Evolutionary conservation across 1,140 invertebrate genomes (phyloP), one percentile per base, ranked within the genome.

Genomic region (Eufriesea mexicana): DNA sequence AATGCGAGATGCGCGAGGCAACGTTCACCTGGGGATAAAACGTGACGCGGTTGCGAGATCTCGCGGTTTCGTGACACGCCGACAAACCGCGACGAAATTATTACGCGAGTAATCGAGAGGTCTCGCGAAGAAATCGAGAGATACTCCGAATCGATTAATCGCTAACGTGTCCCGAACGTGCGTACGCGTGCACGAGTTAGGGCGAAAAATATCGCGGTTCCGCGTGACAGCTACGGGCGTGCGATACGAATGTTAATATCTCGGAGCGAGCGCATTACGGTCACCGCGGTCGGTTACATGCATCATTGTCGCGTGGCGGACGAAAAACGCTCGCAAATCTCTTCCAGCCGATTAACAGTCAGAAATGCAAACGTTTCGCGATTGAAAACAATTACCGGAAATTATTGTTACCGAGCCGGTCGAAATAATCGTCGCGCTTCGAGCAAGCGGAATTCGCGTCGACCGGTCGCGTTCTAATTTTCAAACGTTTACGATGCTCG

Each of bases 11-110:
- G 74, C 80, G 79, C 74, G 83, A 73, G 62, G 79, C 85, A 81
- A 23, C 57, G 70, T 78, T 83, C 79, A 45, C 54, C 59, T 55
- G 64, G 67, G 73, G 84, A 87, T 87, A 84, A 87, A 89, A 83
- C 87, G 87, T 89, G 86, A 88, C 86, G n/a, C 28, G 83, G 78
- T 57, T 87, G 62, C 57, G n/a, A 45, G 68, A 82, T 61, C 66
- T 25, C 45, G 23, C 18, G 23, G 12, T 25, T 25, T 14, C 9
- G 25, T n/a, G 18, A n/a, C n/a, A n/a, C n/a, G n/a, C n/a, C n/a
- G n/a, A n/a, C n/a, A n/a, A n/a, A n/a, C n/a, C n/a, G n/a, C n/a
- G n/a, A 20, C 10, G 16, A 54, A 66, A 51, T 18, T 57, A 47
- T 16, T 20, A 18, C 5, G 6, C 23, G 55, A 54, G 51, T 10